These are phyloP conservation scores for Drosophila formosana DNA, from an alignment of 2,888 invertebrate genomes.

Conservation along the genomic window DNA sequence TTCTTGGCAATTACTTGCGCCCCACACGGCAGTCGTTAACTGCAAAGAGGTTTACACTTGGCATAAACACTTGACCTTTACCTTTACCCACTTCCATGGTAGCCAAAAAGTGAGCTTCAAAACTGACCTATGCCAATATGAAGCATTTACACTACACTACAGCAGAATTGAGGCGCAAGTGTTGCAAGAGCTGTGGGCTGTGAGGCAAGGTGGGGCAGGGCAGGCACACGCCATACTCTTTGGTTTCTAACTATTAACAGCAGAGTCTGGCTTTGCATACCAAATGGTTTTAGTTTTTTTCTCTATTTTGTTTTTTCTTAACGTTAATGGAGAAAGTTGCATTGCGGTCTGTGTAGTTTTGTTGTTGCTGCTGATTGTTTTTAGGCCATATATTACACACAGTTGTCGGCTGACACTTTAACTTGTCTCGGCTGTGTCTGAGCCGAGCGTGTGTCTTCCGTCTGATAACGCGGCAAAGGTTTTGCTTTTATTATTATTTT, in stretches of 20 bases:
- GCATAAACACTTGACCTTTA: conserved; percentile 41
- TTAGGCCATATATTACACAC: conserved; percentile 60
- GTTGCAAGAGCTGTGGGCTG: neutral
- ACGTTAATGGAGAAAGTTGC: conserved; percentile 71
- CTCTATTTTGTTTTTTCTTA: conserved; percentile 31
- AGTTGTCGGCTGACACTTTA: conserved; percentile 35
- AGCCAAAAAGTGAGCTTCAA: neutral
- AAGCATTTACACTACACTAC: conserved; percentile 31
- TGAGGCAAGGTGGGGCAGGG: conserved; percentile 16
- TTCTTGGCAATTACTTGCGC: neutral
- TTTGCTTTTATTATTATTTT: conserved; percentile 41
- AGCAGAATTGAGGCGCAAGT: conserved; percentile 8
- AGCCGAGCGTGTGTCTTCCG: conserved; percentile 56
- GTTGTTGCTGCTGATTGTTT: conserved; percentile 22
- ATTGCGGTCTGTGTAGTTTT: conserved; percentile 33
- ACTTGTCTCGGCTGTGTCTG: conserved; percentile 31
- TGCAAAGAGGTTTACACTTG: neutral
- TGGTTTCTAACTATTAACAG: conserved; percentile 39
- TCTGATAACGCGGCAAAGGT: conserved; percentile 61
- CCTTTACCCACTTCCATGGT: conserved; percentile 35
- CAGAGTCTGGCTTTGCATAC: conserved; percentile 62
- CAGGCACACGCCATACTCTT: conserved; percentile 47
- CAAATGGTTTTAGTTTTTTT: conserved; percentile 30
- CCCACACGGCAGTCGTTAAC: neutral
- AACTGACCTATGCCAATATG: conserved; percentile 47